A percentile compares a stretch with the other conserved stretches of the same genome.
phyloP scores from a whole-genome alignment of 2,113 vertebrate species.

The Nettapus auritus region DNA sequence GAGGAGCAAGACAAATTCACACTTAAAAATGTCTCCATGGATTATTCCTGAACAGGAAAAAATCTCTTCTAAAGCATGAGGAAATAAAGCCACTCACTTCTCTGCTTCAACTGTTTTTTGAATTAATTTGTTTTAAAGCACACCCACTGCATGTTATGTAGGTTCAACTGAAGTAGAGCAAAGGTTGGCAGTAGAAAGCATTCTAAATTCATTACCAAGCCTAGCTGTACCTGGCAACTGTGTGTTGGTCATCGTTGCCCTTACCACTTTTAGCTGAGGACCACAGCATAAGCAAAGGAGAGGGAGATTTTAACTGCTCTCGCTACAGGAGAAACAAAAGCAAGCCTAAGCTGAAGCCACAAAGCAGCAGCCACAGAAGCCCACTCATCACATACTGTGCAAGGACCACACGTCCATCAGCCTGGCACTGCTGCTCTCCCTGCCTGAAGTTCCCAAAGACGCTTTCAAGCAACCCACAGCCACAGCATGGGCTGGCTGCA shows the following conservation, averaged over 20 bases:
- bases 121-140: neutral
- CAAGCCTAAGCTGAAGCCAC: neutral
- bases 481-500: neutral
- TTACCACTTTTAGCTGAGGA: neutral
- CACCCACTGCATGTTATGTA: neutral
- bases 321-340: neutral
- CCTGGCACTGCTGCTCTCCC: neutral
- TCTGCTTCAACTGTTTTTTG: neutral
- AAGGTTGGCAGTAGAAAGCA: neutral
- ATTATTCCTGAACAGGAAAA: neutral
- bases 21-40: neutral
- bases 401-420: neutral
- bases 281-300: neutral
- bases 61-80: neutral
- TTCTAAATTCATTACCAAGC: neutral
- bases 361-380: neutral
- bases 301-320: neutral
- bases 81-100: neutral
- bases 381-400: neutral
- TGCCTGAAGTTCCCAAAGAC: neutral
- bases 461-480: neutral
- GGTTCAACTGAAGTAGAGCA: neutral
- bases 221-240: neutral
- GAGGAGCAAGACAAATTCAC: neutral
- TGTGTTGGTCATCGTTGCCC: neutral